These are phyloP conservation scores for Tautogolabrus adspersus DNA, from an alignment of 2,113 vertebrate species.

Conservation along the genomic window DNA sequence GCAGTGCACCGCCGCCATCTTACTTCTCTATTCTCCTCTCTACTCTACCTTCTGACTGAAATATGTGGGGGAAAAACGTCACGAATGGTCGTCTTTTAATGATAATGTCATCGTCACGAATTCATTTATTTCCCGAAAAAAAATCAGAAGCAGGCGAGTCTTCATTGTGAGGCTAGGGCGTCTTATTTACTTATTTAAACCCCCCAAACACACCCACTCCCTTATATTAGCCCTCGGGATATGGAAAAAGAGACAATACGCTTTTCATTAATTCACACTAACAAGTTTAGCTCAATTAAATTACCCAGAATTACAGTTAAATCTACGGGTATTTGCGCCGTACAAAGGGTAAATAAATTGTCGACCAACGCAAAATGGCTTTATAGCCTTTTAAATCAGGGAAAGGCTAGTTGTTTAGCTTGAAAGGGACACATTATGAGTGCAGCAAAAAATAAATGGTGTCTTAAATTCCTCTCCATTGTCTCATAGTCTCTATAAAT, in stretches of 20 bases:
- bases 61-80: slow-evolving; percentile 27
- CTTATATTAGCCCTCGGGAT: slow-evolving; percentile 50
- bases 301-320: neutral
- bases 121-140: neutral
- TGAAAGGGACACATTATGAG: neutral
- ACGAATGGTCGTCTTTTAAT: neutral
- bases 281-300: neutral
- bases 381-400: neutral
- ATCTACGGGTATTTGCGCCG: neutral
- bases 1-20: slow-evolving; percentile 98
- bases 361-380: neutral
- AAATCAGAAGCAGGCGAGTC: accelerated
- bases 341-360: neutral
- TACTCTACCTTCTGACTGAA: slow-evolving; percentile 63
- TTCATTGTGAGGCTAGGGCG: neutral
- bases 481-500: neutral
- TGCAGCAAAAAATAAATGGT: neutral
- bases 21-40: slow-evolving; percentile 84
- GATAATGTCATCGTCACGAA: neutral
- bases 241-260: slow-evolving; percentile 56
- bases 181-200: slow-evolving; percentile 23
- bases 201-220: slow-evolving; percentile 72
- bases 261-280: neutral
- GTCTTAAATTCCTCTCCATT: neutral
- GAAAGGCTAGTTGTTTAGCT: neutral